Base-by-base conservation (phyloP, 2,113 vertebrate species). In the Misgurnus mizolepis region DNA sequence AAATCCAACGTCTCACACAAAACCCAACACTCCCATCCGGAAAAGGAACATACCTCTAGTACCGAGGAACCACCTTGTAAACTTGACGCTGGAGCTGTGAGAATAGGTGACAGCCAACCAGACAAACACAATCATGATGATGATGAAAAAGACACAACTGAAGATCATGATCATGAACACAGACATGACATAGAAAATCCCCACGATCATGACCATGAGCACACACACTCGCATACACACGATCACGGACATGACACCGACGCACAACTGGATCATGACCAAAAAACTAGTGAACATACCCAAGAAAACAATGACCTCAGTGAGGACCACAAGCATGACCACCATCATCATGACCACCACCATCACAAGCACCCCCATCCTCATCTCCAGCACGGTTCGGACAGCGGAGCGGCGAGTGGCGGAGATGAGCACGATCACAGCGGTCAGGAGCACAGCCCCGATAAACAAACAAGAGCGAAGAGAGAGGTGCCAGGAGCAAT, bases 371-470 rank as follows among this genome's bases (percentile, higher is more conserved):
- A 81, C 58, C 67, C 78, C 12, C 84, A 86, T n/a, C 40, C 67
- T 62, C 64, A 83, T 11, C 76, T 79, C 0, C 82, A 87, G 6
- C 40, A 72, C 71, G 17, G 47, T 76, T 40, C 80, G 78, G 1
- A 66, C 67, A 40, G 67, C 3, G 12, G 81, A 83, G 22, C 62
- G 7, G 68, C 58, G 6, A 56, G 50, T 34, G 61, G 7, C 15
- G 27, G n/a, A 18, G 68, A 45, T 43, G 78, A 70, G 4, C 74
- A 76, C 15, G 40, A 76, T 1, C 68, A 65, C 6, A 77, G 65
- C 87, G 61, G 47, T 84, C 56, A 91, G 0, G 89, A 92, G 34
- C 90, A 82, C 22, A 90, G 88, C 14, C 80, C 83, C 83, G 40
- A 87, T 1, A 90, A 55, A 75, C n/a, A 78, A 15, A 49, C 68